A percentile compares a stretch with the other conserved stretches of the same genome.
phyloP scores from a whole-genome alignment of 2,797 vertebrate species.

The Spizella passerina region DNA sequence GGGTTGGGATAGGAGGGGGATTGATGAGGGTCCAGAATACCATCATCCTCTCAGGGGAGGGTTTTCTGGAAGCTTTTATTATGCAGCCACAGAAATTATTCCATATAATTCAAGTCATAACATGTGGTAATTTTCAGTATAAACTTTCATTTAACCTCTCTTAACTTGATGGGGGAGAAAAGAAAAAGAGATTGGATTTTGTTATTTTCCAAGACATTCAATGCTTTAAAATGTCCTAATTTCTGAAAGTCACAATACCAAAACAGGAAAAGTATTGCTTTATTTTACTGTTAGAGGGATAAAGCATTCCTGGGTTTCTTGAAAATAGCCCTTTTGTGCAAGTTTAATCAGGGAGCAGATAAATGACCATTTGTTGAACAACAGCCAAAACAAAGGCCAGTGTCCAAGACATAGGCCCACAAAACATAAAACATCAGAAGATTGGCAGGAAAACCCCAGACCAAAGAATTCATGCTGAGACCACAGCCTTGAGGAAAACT shows the following conservation, averaged over 20 bases:
- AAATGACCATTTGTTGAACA: neutral
- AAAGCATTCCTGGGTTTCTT: neutral
- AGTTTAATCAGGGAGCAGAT: neutral
- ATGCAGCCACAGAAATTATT: neutral
- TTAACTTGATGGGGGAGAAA: neutral
- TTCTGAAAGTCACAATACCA: neutral
- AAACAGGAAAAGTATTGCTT: neutral
- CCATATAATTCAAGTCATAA: neutral
- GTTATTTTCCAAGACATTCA: neutral
- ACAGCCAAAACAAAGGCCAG: neutral
- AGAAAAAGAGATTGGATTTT: neutral
- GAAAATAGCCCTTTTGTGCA: neutral
- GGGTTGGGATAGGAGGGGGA: neutral
- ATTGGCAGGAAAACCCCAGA: neutral
- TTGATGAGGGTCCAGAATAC: neutral
- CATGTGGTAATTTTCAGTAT: neutral
- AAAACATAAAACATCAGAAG: neutral
- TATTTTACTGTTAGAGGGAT: neutral
- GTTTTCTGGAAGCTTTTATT: constrained; percentile 15
- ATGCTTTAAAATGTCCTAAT: neutral
- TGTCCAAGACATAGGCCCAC: neutral
- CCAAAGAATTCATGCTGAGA: neutral
- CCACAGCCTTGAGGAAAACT: neutral
- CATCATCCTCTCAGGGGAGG: neutral
- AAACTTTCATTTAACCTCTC: neutral